Evolutionary conservation across 2,113 vertebrate species (phyloP), one percentile per base, ranked within the genome.

Genomic region (Gila orcuttii): DNA sequence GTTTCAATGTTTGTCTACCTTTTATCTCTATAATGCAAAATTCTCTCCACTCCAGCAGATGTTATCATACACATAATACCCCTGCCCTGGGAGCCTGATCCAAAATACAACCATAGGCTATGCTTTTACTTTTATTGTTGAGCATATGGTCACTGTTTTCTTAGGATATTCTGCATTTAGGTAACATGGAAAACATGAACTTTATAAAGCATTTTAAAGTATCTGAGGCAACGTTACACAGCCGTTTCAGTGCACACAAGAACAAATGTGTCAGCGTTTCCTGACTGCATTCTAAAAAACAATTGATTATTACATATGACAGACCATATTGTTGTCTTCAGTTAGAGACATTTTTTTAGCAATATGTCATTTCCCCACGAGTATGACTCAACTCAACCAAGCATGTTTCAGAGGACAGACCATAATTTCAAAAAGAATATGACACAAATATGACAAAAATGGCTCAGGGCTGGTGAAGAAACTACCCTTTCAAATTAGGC

Each of bases 1-100:
- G 42, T 9, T 33, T 79, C 75, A 77, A 84, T 55, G 23, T 80
- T 47, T 80, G 31, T 76, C 57, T 80, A 17, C 28, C 64, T 82
- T 90, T 87, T 88, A 87, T 90, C 89, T 84, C 79, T 68, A 59
- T 19, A 59, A 88, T 90, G 87, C 89, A 90, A 88, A 88, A 87
- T 78, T 64, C 74, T 85, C 66, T 77, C 66, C n/a, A 66, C 62
- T 47, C 47, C 2, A 9, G 68, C 57, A 52, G 86, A 91, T 82
- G 68, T 86, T 91, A 88, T 89, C 87, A 77, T 21, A 3, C 50
- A 47, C 7, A 3, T 59, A 83, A 71, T 25, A 7, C 78, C 71
- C 64, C 36, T 68, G 45, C n/a, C 39, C 31, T 73, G 39, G 57
- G 8, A 62, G 33, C 80, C 25, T 81, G 52, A 79, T 77, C 62